phyloP scores from a whole-genome alignment of 2,113 vertebrate genomes.

The Muntiacus muntjak region DNA sequence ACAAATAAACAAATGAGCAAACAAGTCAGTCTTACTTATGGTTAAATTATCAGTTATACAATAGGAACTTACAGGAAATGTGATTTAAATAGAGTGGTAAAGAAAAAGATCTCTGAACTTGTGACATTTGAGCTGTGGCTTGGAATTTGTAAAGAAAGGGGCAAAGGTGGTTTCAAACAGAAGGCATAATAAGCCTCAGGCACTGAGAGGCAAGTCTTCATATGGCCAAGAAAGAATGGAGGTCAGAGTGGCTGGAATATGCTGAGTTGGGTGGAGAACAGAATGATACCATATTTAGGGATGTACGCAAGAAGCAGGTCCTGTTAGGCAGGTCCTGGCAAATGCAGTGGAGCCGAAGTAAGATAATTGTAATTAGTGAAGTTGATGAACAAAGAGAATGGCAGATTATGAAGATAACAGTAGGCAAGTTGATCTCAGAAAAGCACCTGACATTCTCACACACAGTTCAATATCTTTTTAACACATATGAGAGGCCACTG shows the following conservation, averaged over 20 bases:
- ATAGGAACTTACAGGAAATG: neutral
- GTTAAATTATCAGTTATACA: neutral
- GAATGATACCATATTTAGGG: neutral
- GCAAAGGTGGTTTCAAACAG: neutral
- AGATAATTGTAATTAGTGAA: neutral
- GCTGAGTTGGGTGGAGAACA: neutral
- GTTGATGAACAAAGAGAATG: neutral
- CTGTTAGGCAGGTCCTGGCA: neutral
- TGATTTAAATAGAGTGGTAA: neutral
- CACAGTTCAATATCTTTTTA: neutral
- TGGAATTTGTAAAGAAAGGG: neutral
- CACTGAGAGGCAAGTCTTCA: neutral
- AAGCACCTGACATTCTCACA: neutral
- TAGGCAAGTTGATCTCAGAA: fast-evolving
- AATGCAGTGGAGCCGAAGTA: neutral
- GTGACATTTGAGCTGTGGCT: neutral
- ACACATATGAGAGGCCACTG: neutral
- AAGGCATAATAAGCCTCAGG: neutral
- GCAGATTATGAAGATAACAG: neutral
- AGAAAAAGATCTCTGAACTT: neutral
- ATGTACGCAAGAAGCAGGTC: neutral
- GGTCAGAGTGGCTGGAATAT: neutral
- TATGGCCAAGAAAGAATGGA: neutral
- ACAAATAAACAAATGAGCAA: neutral
- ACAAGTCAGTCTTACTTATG: neutral